Conservation (phyloP, 1,140 invertebrate species). For the Palaemon carinicauda region DNA sequence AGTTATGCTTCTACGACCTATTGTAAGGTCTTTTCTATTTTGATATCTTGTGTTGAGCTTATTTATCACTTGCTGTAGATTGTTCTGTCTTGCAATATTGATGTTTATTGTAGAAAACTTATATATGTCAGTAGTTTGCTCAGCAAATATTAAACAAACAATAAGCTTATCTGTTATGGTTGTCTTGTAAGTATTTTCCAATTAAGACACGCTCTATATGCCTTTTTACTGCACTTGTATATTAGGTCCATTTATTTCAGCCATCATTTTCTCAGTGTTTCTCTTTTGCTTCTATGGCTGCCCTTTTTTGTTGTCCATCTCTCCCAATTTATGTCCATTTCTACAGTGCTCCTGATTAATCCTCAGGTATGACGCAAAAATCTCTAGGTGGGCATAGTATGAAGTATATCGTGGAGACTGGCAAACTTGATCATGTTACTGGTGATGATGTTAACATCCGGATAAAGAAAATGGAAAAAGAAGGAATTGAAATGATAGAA, state of each 20-base stretch:
- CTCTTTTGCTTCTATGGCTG: not conserved
- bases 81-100: too few relatives aligned
- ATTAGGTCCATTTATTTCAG: not conserved
- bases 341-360: slow-evolving; percentile 35
- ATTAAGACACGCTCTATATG: too few relatives aligned
- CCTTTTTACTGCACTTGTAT: too few relatives aligned
- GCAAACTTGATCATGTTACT: slow-evolving; percentile 56
- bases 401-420: slow-evolving; percentile 59
- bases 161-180: too few relatives aligned
- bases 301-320: not conserved
- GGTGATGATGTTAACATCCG: slow-evolving; percentile 57
- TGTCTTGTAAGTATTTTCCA: too few relatives aligned
- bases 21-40: not conserved
- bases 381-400: slow-evolving; percentile 48
- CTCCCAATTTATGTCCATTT: not conserved
- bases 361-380: slow-evolving; percentile 19
- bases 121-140: too few relatives aligned
- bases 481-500: slow-evolving; percentile 52
- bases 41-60: not conserved
- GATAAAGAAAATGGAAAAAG: slow-evolving; percentile 58
- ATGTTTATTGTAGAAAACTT: too few relatives aligned
- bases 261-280: not conserved
- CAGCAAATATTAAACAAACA: too few relatives aligned
- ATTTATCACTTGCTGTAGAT: not conserved
- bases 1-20: not conserved